These are phyloP conservation scores for Microplitis mediator DNA, from an alignment of 1,140 invertebrate genomes.

Conservation along the genomic window DNA sequence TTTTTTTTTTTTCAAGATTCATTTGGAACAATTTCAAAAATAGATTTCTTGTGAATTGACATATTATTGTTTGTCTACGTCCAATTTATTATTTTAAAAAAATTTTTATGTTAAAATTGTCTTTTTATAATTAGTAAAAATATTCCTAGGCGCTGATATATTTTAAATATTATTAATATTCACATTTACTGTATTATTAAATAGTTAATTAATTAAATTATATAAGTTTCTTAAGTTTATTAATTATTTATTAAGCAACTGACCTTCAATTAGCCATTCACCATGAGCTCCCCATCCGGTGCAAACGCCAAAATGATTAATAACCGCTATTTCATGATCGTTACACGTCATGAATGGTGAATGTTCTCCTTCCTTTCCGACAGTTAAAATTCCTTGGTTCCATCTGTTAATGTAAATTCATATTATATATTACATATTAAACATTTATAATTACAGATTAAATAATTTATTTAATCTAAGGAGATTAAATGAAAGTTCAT, in stretches of 20 bases:
- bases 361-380: constrained; percentile 72
- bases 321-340: constrained; percentile 72
- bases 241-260: constrained; percentile 25
- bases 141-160: no score
- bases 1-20: no score
- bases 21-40: no score
- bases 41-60: no score
- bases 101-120: no score
- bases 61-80: no score
- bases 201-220: not conserved
- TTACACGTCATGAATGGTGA: constrained; percentile 73
- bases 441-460: not conserved
- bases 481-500: not conserved
- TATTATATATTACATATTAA: no score
- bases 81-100: no score
- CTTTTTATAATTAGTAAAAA: no score
- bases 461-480: not conserved
- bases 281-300: constrained; percentile 85
- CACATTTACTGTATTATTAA: not conserved
- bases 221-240: not conserved
- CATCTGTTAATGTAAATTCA: constrained; percentile 59
- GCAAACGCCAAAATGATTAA: constrained; percentile 78
- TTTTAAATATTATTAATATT: no score
- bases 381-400: constrained; percentile 70
- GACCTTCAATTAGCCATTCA: constrained; percentile 84